Conservation (phyloP, 2,888 invertebrate species). For the Synergus umbraculus region DNA sequence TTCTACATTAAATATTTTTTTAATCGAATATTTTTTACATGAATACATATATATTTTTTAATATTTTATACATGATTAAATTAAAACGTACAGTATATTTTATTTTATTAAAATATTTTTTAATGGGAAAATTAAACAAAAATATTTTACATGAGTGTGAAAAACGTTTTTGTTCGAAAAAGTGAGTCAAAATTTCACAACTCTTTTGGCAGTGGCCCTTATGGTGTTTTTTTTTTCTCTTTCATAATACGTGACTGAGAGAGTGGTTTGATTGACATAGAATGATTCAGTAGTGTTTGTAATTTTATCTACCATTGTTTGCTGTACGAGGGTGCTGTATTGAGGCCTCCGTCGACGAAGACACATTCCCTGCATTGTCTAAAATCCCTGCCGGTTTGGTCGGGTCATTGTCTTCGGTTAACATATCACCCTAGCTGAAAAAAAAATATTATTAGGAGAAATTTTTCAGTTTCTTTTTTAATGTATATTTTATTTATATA, state of each 20-base stretch:
- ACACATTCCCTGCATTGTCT: constrained; percentile 76
- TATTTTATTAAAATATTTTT: too few relatives aligned
- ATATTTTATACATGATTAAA: too few relatives aligned
- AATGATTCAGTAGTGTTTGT: constrained; percentile 39
- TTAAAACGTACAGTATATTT: too few relatives aligned
- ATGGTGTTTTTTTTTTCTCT: not conserved
- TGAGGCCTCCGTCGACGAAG: constrained; percentile 74
- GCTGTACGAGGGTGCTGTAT: constrained; percentile 73
- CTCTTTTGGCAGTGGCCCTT: too few relatives aligned
- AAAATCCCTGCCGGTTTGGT: constrained; percentile 76
- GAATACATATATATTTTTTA: too few relatives aligned
- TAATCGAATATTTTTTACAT: too few relatives aligned
- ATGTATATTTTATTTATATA: not conserved
- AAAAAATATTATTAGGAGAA: constrained; percentile 3
- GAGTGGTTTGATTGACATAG: constrained; percentile 18
- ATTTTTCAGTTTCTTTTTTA: constrained; percentile 7
- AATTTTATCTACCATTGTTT: constrained; percentile 71
- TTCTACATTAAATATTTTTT: too few relatives aligned
- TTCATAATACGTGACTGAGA: not conserved
- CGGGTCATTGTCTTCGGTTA: constrained; percentile 77
- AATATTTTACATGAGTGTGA: too few relatives aligned
- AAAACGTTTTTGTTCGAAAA: too few relatives aligned
- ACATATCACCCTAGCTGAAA: constrained; percentile 75
- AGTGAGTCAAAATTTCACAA: too few relatives aligned
- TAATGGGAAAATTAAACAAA: too few relatives aligned